Evolutionary conservation across 2,797 vertebrate species (phyloP), one percentile per base, ranked within the genome.

Genomic region (Gastrophryne carolinensis): DNA sequence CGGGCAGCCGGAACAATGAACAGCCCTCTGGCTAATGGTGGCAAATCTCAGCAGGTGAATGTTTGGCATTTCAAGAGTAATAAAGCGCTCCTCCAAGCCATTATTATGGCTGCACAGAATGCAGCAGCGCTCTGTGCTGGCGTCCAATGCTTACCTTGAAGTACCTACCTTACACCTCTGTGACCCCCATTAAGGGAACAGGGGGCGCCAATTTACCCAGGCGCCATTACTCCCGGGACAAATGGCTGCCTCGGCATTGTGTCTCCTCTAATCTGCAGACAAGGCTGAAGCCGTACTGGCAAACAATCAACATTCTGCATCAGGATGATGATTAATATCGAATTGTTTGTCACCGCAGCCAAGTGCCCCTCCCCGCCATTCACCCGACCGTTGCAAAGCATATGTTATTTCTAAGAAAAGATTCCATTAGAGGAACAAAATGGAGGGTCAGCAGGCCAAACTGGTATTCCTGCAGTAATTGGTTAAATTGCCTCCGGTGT

Each of bases 101-200:
- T 67, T 67, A 67, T 66, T 27, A 26, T 32, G 3, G 30, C 1
- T 17, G 17, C 44, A 32, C 11, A 53, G 63, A 52, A 35, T 34
- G 30, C 17, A 10, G 47, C n/a, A n/a, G n/a, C n/a, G n/a, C n/a
- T n/a, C n/a, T n/a, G n/a, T n/a, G n/a, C 11, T 26, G 7, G 24
- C 27, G 29, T 29, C 54, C 54, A 3, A 29, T 17, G 19, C 32
- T 67, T 54, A 37, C 32, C 49, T 39, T 67, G 49, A 37, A 54
- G 49, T 53, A 54, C 49, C 64, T 19, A 27, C 64, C 64, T 37
- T 53, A 49, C 64, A 15, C 13, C 64, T 53, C 30, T 2, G 12
- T 26, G 64, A 67, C 64, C 64, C n/a, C 49, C 64, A 67, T 67
- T 67, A 67, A 21, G 10, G 3, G 64, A 53, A 32, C 47, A 37